A percentile compares a stretch with the other conserved stretches of the same genome.
Conservation (phyloP, 2,888 invertebrate genomes). For the Pandemis heparana region DNA sequence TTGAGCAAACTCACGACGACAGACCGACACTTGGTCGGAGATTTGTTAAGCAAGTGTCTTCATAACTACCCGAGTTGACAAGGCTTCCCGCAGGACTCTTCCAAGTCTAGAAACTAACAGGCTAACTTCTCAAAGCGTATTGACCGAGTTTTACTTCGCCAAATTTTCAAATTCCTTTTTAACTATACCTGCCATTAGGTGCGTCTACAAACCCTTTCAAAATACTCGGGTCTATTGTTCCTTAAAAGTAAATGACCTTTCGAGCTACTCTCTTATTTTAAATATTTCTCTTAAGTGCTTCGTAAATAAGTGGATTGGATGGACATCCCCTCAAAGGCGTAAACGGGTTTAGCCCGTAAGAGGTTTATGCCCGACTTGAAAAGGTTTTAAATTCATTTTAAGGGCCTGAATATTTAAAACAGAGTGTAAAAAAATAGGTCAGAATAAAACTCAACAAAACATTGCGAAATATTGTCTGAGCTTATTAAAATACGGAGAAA, state of each 20-base stretch:
- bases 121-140: not conserved
- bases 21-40: not conserved
- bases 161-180: not conserved
- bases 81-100: not conserved
- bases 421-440: constrained; percentile 7
- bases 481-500: constrained; percentile 3
- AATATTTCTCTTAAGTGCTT: constrained; percentile 27
- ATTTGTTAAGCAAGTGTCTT: constrained; percentile 11
- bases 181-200: not conserved
- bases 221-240: not conserved
- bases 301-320: constrained; percentile 28
- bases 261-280: constrained; percentile 6
- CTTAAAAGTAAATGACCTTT: constrained; percentile 1
- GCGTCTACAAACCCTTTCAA: not conserved
- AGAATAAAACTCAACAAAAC: not conserved
- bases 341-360: constrained; percentile 17
- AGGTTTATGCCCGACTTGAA: constrained; percentile 32
- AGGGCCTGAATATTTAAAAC: constrained; percentile 26
- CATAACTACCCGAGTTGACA: not conserved
- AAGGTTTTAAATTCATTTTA: constrained; percentile 29
- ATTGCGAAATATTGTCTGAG: not conserved
- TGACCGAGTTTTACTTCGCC: not conserved
- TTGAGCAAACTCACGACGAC: not conserved
- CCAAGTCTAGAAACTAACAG: constrained; percentile 1
- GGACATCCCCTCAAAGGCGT: constrained; percentile 27